phyloP scores from a whole-genome alignment of 2,113 vertebrate species.

The Eublepharis macularius region DNA sequence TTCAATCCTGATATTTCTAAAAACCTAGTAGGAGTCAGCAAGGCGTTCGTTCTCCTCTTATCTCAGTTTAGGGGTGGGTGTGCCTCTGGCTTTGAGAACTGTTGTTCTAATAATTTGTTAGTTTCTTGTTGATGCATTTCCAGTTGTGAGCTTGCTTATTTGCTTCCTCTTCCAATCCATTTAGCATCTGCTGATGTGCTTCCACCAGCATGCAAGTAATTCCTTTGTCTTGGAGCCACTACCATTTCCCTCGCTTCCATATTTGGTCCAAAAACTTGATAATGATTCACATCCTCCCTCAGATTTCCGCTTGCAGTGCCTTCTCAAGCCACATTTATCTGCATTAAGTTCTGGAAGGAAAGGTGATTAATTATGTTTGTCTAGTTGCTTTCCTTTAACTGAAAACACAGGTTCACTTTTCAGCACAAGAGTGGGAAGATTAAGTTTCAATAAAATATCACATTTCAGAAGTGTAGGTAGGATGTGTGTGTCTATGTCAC shows the following conservation, averaged over 20 bases:
- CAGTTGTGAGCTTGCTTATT: conserved; percentile 17
- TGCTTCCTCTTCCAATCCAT: conserved; percentile 4
- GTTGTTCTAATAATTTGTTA: background rate
- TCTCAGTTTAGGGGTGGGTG: background rate
- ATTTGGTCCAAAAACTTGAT: background rate
- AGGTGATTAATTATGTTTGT: conserved; percentile 1
- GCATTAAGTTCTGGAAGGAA: background rate
- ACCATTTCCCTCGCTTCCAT: background rate
- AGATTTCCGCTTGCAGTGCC: background rate
- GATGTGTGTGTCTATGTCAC: background rate
- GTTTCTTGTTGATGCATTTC: conserved; percentile 28
- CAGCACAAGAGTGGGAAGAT: background rate
- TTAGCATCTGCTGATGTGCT: conserved; percentile 1
- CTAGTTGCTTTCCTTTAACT: background rate
- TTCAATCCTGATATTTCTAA: background rate
- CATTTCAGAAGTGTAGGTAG: background rate
- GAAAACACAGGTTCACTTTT: background rate
- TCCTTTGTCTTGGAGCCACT: background rate
- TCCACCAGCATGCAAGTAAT: conserved; percentile 5
- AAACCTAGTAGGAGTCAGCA: background rate
- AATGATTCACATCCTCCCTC: background rate
- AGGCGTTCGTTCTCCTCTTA: background rate
- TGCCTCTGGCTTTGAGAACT: background rate
- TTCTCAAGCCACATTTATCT: background rate
- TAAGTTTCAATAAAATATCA: conserved; percentile 21